Percentiles rank a stretch among this genome's conserved stretches.
These are phyloP conservation scores for Origma solitaria DNA, from an alignment of 2,113 vertebrate species.

Conservation along the genomic window DNA sequence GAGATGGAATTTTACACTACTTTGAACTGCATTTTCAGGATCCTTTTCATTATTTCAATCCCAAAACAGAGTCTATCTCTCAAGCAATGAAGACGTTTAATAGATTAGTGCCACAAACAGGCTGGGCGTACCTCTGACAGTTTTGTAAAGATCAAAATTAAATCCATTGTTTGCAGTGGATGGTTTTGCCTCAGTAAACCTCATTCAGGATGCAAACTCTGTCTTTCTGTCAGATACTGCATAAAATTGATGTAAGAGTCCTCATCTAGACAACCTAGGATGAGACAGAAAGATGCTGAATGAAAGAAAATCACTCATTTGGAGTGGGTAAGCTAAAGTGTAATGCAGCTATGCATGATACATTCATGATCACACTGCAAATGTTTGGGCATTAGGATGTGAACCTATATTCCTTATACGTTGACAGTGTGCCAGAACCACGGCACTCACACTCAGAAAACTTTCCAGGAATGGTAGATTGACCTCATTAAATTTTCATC, in stretches of 20 bases:
- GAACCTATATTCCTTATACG: background rate
- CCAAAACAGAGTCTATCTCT: background rate
- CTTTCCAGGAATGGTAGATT: background rate
- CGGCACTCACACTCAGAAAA: background rate
- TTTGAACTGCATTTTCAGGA: background rate
- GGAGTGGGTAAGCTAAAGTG: background rate
- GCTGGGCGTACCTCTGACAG: background rate
- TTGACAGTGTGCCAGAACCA: background rate
- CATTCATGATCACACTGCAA: background rate
- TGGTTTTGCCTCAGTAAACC: background rate
- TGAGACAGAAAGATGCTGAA: background rate
- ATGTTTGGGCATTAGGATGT: background rate
- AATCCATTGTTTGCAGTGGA: background rate
- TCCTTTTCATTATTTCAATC: background rate
- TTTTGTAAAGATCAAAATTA: background rate
- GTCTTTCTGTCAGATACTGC: background rate
- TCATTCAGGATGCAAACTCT: background rate
- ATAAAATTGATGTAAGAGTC: background rate
- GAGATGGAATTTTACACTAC: background rate
- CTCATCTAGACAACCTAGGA: background rate
- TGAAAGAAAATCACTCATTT: background rate
- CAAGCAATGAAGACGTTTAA: accelerated
- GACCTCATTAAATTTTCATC: background rate
- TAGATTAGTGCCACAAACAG: background rate
- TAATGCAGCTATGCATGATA: background rate